A percentile compares a stretch with the other conserved stretches of the same genome.
phyloP scores from a whole-genome alignment of 2,797 vertebrate genomes.

The Cryptoprocta ferox region DNA sequence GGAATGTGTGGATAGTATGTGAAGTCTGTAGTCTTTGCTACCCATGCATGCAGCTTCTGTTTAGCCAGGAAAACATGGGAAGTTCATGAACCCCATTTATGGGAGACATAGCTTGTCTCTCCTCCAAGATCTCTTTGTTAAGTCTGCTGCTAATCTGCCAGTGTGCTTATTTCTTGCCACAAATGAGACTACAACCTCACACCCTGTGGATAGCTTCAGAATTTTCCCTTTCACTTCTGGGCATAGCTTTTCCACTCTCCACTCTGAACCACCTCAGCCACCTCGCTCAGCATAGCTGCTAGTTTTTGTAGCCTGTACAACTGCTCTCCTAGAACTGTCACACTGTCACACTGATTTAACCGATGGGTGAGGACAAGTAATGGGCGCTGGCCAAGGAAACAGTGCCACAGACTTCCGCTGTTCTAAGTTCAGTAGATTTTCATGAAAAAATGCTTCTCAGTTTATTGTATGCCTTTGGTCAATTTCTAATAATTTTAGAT shows the following conservation, averaged over 20 bases:
- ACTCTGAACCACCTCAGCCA: not conserved
- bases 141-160: not conserved
- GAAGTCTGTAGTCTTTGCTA: not conserved
- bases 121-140: not conserved
- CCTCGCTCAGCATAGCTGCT: not conserved
- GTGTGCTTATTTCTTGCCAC: not conserved
- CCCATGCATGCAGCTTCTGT: not conserved
- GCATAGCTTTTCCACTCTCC: not conserved
- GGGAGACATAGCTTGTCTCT: not conserved
- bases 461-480: conserved; percentile 17
- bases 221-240: not conserved
- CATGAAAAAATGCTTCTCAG: not conserved
- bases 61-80: not conserved
- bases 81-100: not conserved
- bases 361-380: not conserved
- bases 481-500: not conserved
- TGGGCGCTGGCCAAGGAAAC: not conserved
- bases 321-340: not conserved
- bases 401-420: not conserved
- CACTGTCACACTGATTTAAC: not conserved
- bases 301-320: not conserved
- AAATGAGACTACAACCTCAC: not conserved
- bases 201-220: not conserved
- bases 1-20: not conserved
- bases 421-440: not conserved